Evolutionary conservation across 2,888 invertebrate species (phyloP), one percentile per base, ranked within the genome.

Genomic region (Cephus sareptanus): DNA sequence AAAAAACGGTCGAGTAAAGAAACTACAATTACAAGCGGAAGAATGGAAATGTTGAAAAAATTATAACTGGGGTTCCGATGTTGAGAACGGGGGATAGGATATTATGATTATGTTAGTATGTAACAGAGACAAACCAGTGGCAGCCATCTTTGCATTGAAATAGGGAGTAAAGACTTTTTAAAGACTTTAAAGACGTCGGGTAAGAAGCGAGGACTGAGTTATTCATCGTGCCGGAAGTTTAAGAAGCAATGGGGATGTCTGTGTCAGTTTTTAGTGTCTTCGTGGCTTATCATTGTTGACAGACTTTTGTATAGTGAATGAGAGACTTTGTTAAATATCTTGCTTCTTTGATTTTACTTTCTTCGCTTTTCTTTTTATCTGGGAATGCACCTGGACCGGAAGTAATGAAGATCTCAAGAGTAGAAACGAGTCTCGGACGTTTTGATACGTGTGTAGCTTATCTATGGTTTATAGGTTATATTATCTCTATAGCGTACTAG

Each of bases 321-420:
- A 56, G 56, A 23, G 56, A 0, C 6, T 23, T 56, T 23, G 56
- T 1, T 6, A 0, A 56, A 23, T 56, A 23, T 23, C 2, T 9
- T 23, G 0, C 23, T 2, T 23, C 23, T 56, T 56, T 23, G 6
- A 56, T 23, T 56, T 56, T 13, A 75, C 15, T 70, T 70, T 34
- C 34, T 34, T 31, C 33, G 37, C 3, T 76, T 76, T 76, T 70
- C 73, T 33, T n/a, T 12, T 37, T 77, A 75, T 71, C 30, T 11
- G 13, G 56, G 23, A n/a, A 81, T 73, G 68, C 69, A 76, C 15
- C 73, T 76, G 77, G 81, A 80, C 78, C 78, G 80, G 78, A 85
- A 85, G 79, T 82, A 82, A 85, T 82, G 82, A 83, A 81, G 80
- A 83, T 82, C 83, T 81, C 56, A 9, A 9, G 23, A 56, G 6